phyloP scores from a whole-genome alignment of 2,797 vertebrate genomes.

The Tenualosa ilisha region DNA sequence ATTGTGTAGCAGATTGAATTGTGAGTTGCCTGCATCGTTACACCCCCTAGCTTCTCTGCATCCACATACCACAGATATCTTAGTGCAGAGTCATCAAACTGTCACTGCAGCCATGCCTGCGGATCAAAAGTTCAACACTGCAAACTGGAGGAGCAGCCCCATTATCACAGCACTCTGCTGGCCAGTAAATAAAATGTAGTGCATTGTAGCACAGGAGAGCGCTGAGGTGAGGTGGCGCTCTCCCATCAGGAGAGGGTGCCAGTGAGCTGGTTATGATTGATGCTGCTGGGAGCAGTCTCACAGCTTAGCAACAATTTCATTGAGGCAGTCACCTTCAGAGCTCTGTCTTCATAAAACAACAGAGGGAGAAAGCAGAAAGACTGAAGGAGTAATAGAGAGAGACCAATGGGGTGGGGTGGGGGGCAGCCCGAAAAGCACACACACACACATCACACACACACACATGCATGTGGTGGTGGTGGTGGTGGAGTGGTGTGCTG shows the following conservation, averaged over 20 bases:
- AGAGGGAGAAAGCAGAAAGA: not conserved
- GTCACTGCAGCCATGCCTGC: not conserved
- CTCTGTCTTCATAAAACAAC: not conserved
- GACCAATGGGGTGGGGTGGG: not conserved
- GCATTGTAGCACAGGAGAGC: not conserved
- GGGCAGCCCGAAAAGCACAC: not conserved
- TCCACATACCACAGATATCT: not conserved
- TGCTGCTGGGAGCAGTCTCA: not conserved
- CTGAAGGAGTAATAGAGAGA: not conserved
- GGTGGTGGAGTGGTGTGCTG: slow-evolving; percentile 39
- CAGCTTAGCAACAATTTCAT: slow-evolving; percentile 10
- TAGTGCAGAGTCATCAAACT: not conserved
- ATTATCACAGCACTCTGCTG: not conserved
- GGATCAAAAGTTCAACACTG: not conserved
- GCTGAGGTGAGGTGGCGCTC: not conserved
- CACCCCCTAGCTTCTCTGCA: not conserved
- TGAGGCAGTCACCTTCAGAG: slow-evolving; percentile 6
- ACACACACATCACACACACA: slow-evolving; percentile 24
- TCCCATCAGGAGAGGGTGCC: not conserved
- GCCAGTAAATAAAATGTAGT: not conserved
- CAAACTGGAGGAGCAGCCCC: not conserved
- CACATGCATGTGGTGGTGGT: slow-evolving; percentile 7
- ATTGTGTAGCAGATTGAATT: no score
- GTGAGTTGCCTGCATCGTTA: no score
- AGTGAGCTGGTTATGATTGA: not conserved